Base-by-base conservation (phyloP, 2,888 invertebrate species). In the Exephanes ischioxanthus region DNA sequence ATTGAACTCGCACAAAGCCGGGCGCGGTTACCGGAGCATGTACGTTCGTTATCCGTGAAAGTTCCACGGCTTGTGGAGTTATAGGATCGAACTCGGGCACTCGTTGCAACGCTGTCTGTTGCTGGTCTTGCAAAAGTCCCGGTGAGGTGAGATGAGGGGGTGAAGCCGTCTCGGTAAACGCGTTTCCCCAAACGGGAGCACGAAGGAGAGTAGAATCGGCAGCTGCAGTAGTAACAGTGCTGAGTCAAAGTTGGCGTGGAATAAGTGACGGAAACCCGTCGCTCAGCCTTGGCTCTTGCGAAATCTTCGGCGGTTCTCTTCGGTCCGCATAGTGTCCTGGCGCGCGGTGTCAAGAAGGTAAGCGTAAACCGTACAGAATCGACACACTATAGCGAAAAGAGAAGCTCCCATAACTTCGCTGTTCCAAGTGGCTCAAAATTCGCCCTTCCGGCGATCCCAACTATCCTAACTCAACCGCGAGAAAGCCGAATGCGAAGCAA, bases 261-360 rank as follows among this genome's bases (percentile, higher is more conserved):
- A 88, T 87, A 87, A 84, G 84, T 85, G 85, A 87, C 78, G 86
- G 83, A 88, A 88, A 86, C 61, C 80, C 76, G 84, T 11, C 73
- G 66, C 30, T 66, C 33, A 37, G 81, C 73, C 22, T 70, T 84
- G 58, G 41, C 55, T 72, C 80, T 76, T 80, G 75, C 75, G 80
- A 84, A 84, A 80, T 45, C 58, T 58, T 75, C 11, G 61, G 19
- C 48, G 61, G 41, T 73, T 84, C 53, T 26, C 61, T 22, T 80
- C 41, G 66, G 67, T 67, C 41, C 37, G 26, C 58, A 30, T 22
- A 37, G 19, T 76, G 51, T 16, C 51, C 37, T 5, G 37, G 33
- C 4, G 37, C 33, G 22, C 3, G 11, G 26, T 53, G 51, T 41
- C 67, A 14, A 67, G 67, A 37, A 53, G n/a, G 67, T 66, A 76